A percentile compares a stretch with the other conserved stretches of the same genome.
Evolutionary conservation across 2,797 vertebrate species (phyloP).

Genomic region (Remorina albescens): DNA sequence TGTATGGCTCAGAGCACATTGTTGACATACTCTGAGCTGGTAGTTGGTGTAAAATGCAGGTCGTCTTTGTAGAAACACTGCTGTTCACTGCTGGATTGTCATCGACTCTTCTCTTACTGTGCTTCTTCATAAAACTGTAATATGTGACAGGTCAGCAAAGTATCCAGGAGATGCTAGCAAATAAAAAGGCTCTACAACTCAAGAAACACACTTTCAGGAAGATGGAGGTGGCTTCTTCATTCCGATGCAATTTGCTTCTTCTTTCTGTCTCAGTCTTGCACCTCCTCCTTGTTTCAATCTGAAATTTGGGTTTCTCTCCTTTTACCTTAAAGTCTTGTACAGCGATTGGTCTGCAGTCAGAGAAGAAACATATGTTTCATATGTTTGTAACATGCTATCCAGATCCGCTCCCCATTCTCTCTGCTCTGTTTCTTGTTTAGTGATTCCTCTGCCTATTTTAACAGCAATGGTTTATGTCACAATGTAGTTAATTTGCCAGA

Average conservation of each 20-base stretch:
- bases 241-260: neutral
- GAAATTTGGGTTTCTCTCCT: too few species aligned
- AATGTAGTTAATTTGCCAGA: too few species aligned
- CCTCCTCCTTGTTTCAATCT: neutral
- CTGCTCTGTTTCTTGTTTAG: too few species aligned
- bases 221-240: neutral
- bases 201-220: neutral
- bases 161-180: conserved; percentile 6
- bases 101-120: neutral
- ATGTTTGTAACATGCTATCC: too few species aligned
- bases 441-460: too few species aligned
- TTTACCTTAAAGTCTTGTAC: neutral
- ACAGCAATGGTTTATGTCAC: too few species aligned
- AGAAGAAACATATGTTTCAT: too few species aligned
- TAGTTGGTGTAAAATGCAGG: neutral
- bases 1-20: neutral
- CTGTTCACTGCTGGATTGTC: neutral
- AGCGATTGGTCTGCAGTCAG: neutral
- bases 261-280: neutral
- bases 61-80: neutral
- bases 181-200: neutral
- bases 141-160: neutral
- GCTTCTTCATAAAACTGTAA: neutral
- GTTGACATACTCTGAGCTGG: neutral
- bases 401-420: too few species aligned